Evolutionary conservation across 2,888 invertebrate species (phyloP), one percentile per base, ranked within the genome.

Genomic region (Drosophila maculinotata): DNA sequence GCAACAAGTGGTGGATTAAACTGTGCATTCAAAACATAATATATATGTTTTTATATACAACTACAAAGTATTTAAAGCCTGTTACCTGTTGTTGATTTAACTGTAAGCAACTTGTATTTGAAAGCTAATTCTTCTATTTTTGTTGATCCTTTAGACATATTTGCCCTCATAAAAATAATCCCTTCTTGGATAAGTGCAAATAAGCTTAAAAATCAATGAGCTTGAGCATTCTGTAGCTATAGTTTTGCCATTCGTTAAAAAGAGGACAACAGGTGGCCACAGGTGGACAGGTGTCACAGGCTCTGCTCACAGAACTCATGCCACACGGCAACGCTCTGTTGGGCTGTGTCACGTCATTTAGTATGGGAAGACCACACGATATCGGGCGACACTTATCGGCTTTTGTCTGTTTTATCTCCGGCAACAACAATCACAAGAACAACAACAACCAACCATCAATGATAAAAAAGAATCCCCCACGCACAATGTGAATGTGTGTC

Each of bases 311-410:
- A 14, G 7, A 15, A 33, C 39, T 7, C 6, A 12, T 20, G 8
- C 15, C 39, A 31, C 7, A n/a, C 14, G n/a, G 30, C 12, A 25
- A 15, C 12, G 7, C 6, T 41, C 25, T 20, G 15, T 31, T 39
- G 12, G 41, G 15, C 20, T 45, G 12, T 26, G 15, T 8, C 36
- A 45, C 47, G 35, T 15, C 35, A 62, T 31, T 53, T 30, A 20
- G 54, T 25, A 45, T 30, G 30, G 30, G 15, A 28, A 36, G 49
- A 45, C 42, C 45, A 41, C 12, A 10, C 48, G 31, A 69, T 66
- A 68, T 63, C 66, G 47, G 38, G 20, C 58, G 48, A 28, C 59
- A 79, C 67, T 75, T 66, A 84, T 81, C 66, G 80, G 62, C 73
- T 74, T 80, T 70, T 67, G 52, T 51, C 38, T 31, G 54, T 44